Conservation (phyloP, 2,113 vertebrate species). For the Cheirogaleus medius region DNA sequence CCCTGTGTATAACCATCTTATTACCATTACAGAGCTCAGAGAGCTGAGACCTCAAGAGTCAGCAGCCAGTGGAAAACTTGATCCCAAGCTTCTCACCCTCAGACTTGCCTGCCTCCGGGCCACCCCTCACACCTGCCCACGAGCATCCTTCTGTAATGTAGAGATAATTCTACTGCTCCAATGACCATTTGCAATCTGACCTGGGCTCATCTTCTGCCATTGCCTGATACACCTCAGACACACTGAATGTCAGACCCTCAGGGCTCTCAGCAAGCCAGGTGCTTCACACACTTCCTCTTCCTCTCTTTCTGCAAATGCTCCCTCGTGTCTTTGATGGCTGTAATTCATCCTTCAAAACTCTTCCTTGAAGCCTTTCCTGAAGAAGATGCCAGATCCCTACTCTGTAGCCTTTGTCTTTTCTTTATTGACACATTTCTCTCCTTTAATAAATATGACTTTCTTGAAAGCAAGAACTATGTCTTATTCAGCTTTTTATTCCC, state of each 20-base stretch:
- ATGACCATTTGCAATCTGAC: not conserved
- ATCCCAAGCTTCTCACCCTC: not conserved
- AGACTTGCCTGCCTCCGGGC: not conserved
- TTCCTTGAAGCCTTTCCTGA: not conserved
- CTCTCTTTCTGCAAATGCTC: not conserved
- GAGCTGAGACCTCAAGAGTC: not conserved
- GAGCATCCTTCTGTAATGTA: not conserved
- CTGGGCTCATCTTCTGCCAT: not conserved
- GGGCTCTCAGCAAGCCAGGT: accelerated
- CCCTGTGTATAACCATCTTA: not conserved
- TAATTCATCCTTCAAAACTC: not conserved
- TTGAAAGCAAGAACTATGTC: not conserved
- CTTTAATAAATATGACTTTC: not conserved
- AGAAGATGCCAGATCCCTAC: not conserved
- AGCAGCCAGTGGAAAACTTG: not conserved
- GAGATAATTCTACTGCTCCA: not conserved
- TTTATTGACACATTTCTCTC: not conserved
- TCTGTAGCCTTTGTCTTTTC: not conserved
- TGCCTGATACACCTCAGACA: not conserved
- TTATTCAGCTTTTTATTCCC: not conserved
- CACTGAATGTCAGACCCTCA: not conserved
- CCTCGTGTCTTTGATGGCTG: not conserved
- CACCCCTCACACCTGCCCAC: not conserved
- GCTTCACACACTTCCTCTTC: not conserved
- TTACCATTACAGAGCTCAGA: not conserved